Evolutionary conservation across 2,888 invertebrate genomes (phyloP).

Genomic region (Tachystola acroxantha): DNA sequence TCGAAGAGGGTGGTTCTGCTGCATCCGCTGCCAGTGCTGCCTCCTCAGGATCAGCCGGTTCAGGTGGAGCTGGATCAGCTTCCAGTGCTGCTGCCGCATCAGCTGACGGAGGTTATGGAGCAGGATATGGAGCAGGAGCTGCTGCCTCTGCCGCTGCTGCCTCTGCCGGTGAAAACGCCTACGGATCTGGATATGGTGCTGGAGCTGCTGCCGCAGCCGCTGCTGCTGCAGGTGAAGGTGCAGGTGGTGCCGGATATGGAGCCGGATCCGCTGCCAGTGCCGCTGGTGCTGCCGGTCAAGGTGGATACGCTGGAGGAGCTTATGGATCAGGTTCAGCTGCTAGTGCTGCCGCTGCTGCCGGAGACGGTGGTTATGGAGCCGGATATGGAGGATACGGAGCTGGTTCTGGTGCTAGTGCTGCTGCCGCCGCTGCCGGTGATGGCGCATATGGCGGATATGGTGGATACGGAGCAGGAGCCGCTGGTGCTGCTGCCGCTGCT

Average conservation of each 20-base stretch:
- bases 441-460: background rate
- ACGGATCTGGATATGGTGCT: background rate
- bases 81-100: constrained; percentile 9
- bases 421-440: constrained; percentile 3
- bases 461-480: too few relatives aligned
- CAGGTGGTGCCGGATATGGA: background rate
- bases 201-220: constrained; percentile 3
- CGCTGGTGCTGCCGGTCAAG: background rate
- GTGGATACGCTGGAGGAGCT: background rate
- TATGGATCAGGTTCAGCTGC: background rate
- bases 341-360: background rate
- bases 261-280: background rate
- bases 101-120: constrained; percentile 10
- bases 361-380: background rate
- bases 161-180: constrained; percentile 7
- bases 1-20: constrained; percentile 2
- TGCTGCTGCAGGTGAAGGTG: background rate
- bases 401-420: background rate
- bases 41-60: constrained; percentile 6
- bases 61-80: background rate
- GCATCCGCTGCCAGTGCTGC: constrained; percentile 13
- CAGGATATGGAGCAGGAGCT: constrained; percentile 5
- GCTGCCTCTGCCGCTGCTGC: constrained; percentile 10
- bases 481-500: too few relatives aligned
- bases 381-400: background rate